A percentile compares a stretch with the other conserved stretches of the same genome.
These are phyloP conservation scores for Pharmacophagus antenor DNA, from an alignment of 2,888 invertebrate species.

Conservation along the genomic window DNA sequence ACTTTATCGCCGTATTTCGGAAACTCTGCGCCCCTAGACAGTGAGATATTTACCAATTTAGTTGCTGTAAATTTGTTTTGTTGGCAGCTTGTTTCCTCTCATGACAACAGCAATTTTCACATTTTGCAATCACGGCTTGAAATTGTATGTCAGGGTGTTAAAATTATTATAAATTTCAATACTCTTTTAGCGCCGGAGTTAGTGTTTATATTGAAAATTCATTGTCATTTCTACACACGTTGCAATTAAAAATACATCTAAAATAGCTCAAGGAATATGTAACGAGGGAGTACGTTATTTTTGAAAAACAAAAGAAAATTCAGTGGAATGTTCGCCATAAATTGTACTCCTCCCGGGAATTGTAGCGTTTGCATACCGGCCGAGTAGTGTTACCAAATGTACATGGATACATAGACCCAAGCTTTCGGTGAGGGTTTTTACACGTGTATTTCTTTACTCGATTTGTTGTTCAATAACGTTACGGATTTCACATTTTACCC, in stretches of 20 bases:
- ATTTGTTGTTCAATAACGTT: too few species aligned
- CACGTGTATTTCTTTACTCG: too few species aligned
- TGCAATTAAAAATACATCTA: slow-evolving; percentile 1
- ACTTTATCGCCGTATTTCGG: slow-evolving; percentile 64
- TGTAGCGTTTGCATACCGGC: slow-evolving; percentile 69
- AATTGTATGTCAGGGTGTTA: neutral
- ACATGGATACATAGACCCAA: neutral
- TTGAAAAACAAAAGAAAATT: slow-evolving; percentile 72
- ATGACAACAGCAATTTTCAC: slow-evolving; percentile 29
- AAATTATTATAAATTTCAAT: neutral
- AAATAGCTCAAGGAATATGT: slow-evolving; percentile 24
- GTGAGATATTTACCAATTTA: slow-evolving; percentile 77
- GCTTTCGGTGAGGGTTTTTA: too few species aligned
- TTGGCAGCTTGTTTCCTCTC: slow-evolving; percentile 41
- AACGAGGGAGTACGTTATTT: slow-evolving; percentile 44
- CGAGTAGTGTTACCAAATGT: slow-evolving; percentile 40
- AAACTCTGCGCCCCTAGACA: slow-evolving; percentile 63
- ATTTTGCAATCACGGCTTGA: slow-evolving; percentile 19
- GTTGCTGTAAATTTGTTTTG: slow-evolving; percentile 74
- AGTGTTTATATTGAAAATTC: neutral
- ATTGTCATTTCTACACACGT: neutral
- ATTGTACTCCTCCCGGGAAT: slow-evolving; percentile 73
- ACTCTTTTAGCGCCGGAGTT: neutral
- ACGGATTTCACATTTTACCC: too few species aligned
- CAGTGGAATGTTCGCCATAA: slow-evolving; percentile 74